Conservation (phyloP, 2,797 vertebrate species). For the Natrix natrix region DNA sequence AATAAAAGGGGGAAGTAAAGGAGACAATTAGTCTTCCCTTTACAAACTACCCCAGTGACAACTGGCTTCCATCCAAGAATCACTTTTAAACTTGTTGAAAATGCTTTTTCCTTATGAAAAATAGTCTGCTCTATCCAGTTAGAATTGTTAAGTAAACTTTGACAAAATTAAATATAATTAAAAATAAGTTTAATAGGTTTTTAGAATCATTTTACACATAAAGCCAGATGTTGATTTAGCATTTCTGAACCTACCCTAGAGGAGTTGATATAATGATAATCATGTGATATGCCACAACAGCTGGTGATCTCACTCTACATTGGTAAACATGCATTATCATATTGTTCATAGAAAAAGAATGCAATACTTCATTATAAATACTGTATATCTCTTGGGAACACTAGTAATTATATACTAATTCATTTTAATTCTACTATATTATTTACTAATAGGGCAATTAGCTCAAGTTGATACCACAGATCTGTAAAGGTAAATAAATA, state of each 20-base stretch:
- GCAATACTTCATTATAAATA: slow-evolving; percentile 49
- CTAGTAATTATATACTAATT: slow-evolving; percentile 62
- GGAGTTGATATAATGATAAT: slow-evolving; percentile 20
- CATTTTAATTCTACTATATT: slow-evolving; percentile 57
- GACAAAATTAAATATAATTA: slow-evolving; percentile 56
- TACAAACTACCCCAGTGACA: neutral
- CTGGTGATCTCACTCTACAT: slow-evolving; percentile 31
- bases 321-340: slow-evolving; percentile 27
- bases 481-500: slow-evolving; percentile 45
- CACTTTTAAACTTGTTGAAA: neutral
- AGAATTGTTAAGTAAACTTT: slow-evolving; percentile 27
- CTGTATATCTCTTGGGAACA: slow-evolving; percentile 37
- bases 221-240: slow-evolving; percentile 52
- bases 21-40: neutral
- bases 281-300: slow-evolving; percentile 7
- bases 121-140: rapidly evolving
- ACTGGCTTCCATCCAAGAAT: neutral
- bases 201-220: slow-evolving; percentile 49
- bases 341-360: slow-evolving; percentile 53
- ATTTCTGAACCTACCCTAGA: slow-evolving; percentile 39
- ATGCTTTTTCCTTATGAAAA: neutral
- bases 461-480: slow-evolving; percentile 53
- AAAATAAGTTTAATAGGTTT: slow-evolving; percentile 43
- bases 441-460: slow-evolving; percentile 59
- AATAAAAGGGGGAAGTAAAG: neutral